Evolutionary conservation across 2,113 vertebrate species (phyloP).

Genomic region (Phodopus roborovskii): DNA sequence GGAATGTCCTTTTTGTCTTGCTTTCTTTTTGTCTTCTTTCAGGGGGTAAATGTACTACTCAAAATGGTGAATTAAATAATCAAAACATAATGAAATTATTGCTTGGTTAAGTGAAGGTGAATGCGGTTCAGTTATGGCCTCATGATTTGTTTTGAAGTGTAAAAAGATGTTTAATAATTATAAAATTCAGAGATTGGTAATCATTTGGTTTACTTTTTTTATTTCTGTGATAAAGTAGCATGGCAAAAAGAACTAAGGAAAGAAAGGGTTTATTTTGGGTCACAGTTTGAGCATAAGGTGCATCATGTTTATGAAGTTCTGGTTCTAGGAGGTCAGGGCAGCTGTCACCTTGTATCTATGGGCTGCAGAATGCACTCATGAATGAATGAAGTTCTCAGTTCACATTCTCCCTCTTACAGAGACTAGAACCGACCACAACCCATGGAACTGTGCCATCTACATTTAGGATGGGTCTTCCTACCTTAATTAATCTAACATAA

Average conservation of each 20-base stretch:
- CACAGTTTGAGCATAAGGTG: not conserved
- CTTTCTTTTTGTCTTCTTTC: no score
- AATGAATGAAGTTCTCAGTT: not conserved
- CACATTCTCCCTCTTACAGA: not conserved
- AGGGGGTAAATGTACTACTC: not conserved
- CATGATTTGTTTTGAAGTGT: not conserved
- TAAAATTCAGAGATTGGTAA: not conserved
- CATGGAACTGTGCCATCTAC: not conserved
- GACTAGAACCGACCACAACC: not conserved
- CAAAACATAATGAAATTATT: not conserved
- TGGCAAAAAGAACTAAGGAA: not conserved
- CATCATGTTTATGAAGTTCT: not conserved
- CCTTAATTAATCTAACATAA: not conserved
- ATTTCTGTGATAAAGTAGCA: not conserved
- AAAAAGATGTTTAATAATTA: not conserved
- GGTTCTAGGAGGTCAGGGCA: not conserved
- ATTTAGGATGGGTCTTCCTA: not conserved
- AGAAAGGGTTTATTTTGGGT: not conserved
- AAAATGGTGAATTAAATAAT: not conserved
- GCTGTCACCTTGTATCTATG: not conserved
- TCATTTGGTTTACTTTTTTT: not conserved
- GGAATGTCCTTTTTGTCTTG: not conserved
- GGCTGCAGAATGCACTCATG: not conserved
- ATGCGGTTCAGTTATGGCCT: not conserved
- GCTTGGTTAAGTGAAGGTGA: not conserved